A percentile compares a stretch with the other conserved stretches of the same genome.
Evolutionary conservation across 2,113 vertebrate genomes (phyloP).

Genomic region (Lophochroa leadbeateri): DNA sequence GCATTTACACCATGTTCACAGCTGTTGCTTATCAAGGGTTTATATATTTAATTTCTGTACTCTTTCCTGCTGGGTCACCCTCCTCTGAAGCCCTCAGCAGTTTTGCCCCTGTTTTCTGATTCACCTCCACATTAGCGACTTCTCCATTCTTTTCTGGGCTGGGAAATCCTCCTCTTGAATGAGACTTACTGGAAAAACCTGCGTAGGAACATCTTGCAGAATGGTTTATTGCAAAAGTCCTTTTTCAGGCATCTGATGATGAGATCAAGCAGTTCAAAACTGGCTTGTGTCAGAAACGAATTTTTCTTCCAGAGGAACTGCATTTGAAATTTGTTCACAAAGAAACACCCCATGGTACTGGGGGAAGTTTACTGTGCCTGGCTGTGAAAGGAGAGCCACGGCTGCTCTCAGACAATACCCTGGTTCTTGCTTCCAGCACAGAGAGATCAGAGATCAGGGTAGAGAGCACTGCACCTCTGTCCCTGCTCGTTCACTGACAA

Average conservation of each 20-base stretch:
- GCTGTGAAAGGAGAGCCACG: not conserved
- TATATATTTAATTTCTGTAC: not conserved
- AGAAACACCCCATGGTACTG: not conserved
- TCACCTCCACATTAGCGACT: not conserved
- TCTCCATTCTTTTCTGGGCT: not conserved
- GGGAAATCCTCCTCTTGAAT: not conserved
- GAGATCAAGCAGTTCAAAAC: not conserved
- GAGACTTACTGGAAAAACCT: not conserved
- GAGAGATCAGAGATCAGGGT: not conserved
- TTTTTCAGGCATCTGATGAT: not conserved
- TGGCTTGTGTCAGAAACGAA: not conserved
- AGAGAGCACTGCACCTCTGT: not conserved
- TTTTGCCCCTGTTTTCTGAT: not conserved
- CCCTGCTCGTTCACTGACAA: not conserved
- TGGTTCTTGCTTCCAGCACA: not conserved
- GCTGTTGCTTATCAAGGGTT: not conserved
- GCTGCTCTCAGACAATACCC: not conserved
- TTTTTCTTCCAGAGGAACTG: not conserved
- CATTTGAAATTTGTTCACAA: not conserved
- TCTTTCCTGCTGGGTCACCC: not conserved
- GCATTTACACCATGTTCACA: not conserved
- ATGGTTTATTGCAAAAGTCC: not conserved
- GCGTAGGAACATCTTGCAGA: not conserved
- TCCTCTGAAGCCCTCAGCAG: not conserved
- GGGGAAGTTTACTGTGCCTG: not conserved